Base-by-base conservation (phyloP, 2,888 invertebrate genomes). In the Rhagophthalmus giganteus region DNA sequence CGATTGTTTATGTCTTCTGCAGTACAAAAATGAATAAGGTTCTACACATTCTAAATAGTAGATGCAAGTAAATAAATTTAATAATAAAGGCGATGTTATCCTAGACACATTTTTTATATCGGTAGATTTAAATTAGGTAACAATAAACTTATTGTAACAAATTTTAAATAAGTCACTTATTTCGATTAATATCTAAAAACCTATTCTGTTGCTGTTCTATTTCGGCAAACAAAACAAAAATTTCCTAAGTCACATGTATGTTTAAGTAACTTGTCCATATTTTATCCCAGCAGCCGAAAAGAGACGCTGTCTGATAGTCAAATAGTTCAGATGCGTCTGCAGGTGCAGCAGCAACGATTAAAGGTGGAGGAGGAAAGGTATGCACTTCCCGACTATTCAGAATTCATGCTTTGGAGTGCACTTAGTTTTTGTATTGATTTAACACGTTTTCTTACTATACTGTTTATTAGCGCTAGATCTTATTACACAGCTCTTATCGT, bases 351-450 rank as follows among this genome's bases (percentile, higher is more conserved):
- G 73, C 88, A 88, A 77, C 81, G 87, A 70, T 83, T 84, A 77
- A 88, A 88, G 78, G 87, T 86, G 69, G 87, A 87, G 76, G 86
- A 87, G 76, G 88, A 88, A 81, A 88, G 87, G 88, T 88, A 84
- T 67, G 74, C 73, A 72, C 72, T 63, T 45, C 40, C 57, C 38
- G 47, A 57, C 46, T 51, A 10, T 52, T 52, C 20, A 34, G 26
- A 26, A 34, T 26, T 34, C 27, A 44, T 27, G 44, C 44, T 44
- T 42, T 35, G 34, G 39, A 33, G 20, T 39, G 47, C 39, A 34
- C 39, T 30, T 37, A 38, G 12, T 28, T 30, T 9, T 28, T 46
- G 15, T 24, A 13, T 38, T 12, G 12, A 12, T 42, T 30, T 32
- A 38, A 27, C 11, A 26, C 12, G n/a, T 26, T 40, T 28, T 34